Evolutionary conservation across 2,797 vertebrate species (phyloP), one percentile per base, ranked within the genome.

Genomic region (Gymnopithys bicolor): DNA sequence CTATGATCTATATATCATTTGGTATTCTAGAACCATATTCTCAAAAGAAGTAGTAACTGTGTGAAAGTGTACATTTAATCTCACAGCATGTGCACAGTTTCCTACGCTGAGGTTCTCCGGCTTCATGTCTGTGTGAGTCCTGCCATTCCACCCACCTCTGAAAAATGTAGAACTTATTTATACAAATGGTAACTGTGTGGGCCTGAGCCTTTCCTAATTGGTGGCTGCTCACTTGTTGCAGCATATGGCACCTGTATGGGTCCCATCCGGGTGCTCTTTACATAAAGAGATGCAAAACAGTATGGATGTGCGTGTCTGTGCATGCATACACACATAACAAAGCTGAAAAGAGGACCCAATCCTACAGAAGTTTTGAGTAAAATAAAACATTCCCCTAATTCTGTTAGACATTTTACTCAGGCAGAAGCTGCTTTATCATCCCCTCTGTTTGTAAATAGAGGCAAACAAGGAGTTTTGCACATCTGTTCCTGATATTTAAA

Each of bases 401-500:
- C 41, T 17, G 17, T n/a, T 58, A 41, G 41, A 35, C 1, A 10
- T 62, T 71, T 56, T 70, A 15, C 69, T 73, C 37, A 71, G 41
- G 28, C 49, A 67, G 49, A 84, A 24, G 8, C 43, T 75, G 22
- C 53, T 76, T 82, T 84, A 23, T 63, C 9, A 10, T 51, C 18
- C 41, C 8, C 7, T 37, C 25, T 76, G 21, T 70, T 92, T 71
- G 22, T 37, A 92, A 56, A 52, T 9, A 7, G 28, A 77, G 30
- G 18, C 12, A 69, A 73, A 32, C 11, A 52, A 39, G 23, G 39
- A 48, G 24, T 39, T 75, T 39, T 55, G 24, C 21, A 32, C 12
- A 33, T 45, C 67, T 55, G 8, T 60, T 80, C 46, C 28, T 93
- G 74, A 52, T 95, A 66, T 74, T 83, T 81, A 80, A 93, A 62